A percentile compares a stretch with the other conserved stretches of the same genome.
Conservation (phyloP, 1,140 invertebrate species). For the Drosophila subpulchrella region DNA sequence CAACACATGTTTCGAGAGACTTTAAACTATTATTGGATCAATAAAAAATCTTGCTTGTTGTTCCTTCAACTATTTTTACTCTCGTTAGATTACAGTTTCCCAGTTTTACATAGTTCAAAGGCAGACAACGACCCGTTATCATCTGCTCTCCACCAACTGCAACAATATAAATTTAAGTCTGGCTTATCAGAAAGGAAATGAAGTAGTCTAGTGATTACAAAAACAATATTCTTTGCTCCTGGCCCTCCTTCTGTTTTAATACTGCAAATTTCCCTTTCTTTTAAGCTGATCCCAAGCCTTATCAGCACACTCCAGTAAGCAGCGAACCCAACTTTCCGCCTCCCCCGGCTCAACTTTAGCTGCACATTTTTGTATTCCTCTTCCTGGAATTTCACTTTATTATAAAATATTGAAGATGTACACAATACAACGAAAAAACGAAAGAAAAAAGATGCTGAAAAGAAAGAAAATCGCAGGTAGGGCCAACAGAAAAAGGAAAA, state of each 20-base stretch:
- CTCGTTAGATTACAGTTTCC: neutral
- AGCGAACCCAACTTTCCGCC: slow-evolving; percentile 10
- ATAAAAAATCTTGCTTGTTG: neutral
- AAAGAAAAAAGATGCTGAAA: slow-evolving; percentile 5
- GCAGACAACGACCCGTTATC: neutral
- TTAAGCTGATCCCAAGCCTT: slow-evolving; percentile 48
- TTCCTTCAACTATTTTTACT: neutral
- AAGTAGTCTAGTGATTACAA: slow-evolving; percentile 21
- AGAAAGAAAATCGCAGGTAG: slow-evolving; percentile 22
- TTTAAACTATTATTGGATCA: too few species aligned
- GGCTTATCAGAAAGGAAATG: slow-evolving; percentile 4
- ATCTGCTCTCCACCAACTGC: neutral
- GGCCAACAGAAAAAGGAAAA: slow-evolving; percentile 6
- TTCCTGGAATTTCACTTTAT: slow-evolving; percentile 55
- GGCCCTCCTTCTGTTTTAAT: slow-evolving; percentile 16
- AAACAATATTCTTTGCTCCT: slow-evolving; percentile 18
- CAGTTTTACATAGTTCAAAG: neutral
- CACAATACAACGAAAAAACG: slow-evolving; percentile 21
- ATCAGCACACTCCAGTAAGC: slow-evolving; percentile 67
- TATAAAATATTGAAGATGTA: slow-evolving; percentile 60
- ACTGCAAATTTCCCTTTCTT: slow-evolving; percentile 40
- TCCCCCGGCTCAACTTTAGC: slow-evolving; percentile 4
- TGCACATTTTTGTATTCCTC: slow-evolving; percentile 51
- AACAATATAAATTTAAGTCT: slow-evolving; percentile 4
- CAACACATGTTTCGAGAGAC: neutral